Base-by-base conservation (phyloP, 2,797 vertebrate species). In the Aselliscus stoliczkanus region DNA sequence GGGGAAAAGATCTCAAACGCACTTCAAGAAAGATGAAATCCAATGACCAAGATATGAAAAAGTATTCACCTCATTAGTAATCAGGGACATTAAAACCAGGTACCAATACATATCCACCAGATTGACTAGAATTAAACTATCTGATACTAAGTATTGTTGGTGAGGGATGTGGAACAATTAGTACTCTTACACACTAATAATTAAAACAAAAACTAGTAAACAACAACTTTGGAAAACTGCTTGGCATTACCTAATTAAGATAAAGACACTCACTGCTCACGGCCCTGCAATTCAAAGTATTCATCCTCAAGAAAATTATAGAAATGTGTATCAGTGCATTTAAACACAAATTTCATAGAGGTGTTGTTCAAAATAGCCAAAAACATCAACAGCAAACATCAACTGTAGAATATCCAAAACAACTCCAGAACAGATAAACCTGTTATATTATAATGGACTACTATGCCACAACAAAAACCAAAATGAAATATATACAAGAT, bases 341-440 rank as follows among this genome's bases (percentile, higher is more conserved):
- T 67, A 67, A 89, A 95, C 54, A 93, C 47, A 80, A 67, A 93
- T 54, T 80, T 95, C 83, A 60, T 88, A 85, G 81, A 91, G 42
- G 14, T 29, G 90, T 0, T 58, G 47, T 77, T 96, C 37, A 20
- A 20, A 90, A 94, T 5, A 75, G 73, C n/a, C 47, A 64, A 72
- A 88, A 75, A 58, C 7, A 67, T 29, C 64, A 83, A 93, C 7
- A 67, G n/a, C 64, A 83, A 93, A 95, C 23, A 47, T 42, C 37
- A 95, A 89, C 18, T 96, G 50, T 5, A 69, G 31, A 92, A 56
- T 83, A 97, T n/a, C 23, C 29, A 93, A 87, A 31, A 90, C 25
- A 79, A 73, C 39, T 37, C 54, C 64, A 67, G 64, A 64, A 87
- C 18, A 25, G 20, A 82, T 56, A 82, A 82, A 87, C 31, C 1